Conservation (phyloP, 2,888 invertebrate species). For the Calameuta pallipes region DNA sequence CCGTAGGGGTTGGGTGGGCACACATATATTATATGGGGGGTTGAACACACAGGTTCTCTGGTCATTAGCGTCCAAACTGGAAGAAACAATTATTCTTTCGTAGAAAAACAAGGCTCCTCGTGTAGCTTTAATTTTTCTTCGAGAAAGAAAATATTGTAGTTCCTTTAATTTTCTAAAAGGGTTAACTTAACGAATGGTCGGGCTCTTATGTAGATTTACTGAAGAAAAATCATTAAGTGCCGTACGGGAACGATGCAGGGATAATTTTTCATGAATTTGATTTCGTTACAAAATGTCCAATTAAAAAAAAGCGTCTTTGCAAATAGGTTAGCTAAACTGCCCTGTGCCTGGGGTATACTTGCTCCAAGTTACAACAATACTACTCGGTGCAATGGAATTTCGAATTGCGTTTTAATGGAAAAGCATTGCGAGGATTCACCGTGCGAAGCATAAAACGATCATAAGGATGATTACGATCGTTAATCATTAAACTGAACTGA, state of each 20-base stretch:
- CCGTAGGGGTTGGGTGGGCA: not conserved
- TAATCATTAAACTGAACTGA: slow-evolving; percentile 1
- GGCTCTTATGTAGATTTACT: not conserved
- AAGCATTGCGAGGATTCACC: slow-evolving; percentile 1
- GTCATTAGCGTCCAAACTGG: slow-evolving; percentile 39
- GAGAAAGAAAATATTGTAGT: not conserved
- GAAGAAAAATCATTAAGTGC: not conserved
- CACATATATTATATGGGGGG: not conserved
- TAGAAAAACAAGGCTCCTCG: not conserved
- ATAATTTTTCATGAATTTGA: not conserved
- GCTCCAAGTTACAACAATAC: not conserved
- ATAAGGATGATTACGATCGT: not conserved
- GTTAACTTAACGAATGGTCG: not conserved
- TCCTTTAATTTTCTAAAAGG: not conserved
- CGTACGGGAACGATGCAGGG: not conserved
- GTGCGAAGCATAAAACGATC: slow-evolving; percentile 6
- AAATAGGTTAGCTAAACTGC: not conserved
- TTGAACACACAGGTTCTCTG: slow-evolving; percentile 17
- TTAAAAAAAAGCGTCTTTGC: not conserved
- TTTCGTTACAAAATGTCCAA: not conserved
- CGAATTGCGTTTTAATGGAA: not conserved
- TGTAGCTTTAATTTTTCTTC: not conserved
- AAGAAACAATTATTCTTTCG: slow-evolving; percentile 34
- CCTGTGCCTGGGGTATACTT: not conserved
- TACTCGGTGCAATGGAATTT: not conserved